Percentiles rank a stretch among this genome's conserved stretches.
These are phyloP conservation scores for Arenicola marina DNA, from an alignment of 2,888 invertebrate genomes.

Conservation along the genomic window DNA sequence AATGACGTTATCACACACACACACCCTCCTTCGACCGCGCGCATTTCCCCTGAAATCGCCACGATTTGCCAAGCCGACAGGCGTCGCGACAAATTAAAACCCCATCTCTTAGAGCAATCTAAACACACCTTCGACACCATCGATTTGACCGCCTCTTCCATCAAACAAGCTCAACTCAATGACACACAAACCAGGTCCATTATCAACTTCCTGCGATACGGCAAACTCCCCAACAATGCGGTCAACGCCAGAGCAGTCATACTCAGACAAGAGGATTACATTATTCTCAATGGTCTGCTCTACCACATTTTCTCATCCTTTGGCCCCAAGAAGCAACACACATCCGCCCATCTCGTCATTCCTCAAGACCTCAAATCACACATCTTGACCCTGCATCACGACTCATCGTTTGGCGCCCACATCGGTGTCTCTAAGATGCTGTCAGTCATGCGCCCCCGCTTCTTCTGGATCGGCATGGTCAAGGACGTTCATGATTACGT, in stretches of 20 bases:
- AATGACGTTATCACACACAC: too few relatives aligned
- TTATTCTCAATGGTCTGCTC: not conserved
- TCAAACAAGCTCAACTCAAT: not conserved
- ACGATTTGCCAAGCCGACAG: too few relatives aligned
- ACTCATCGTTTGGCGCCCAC: not conserved
- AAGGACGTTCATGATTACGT: not conserved
- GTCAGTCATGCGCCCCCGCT: not conserved
- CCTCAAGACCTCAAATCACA: not conserved
- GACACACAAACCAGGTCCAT: not conserved
- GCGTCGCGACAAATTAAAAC: too few relatives aligned
- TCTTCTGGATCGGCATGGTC: not conserved
- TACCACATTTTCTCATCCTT: not conserved
- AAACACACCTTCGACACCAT: not conserved
- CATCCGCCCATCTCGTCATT: not conserved
- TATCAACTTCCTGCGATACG: not conserved
- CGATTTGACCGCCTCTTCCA: not conserved
- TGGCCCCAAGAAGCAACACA: not conserved
- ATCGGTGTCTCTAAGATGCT: not conserved
- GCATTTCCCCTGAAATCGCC: too few relatives aligned
- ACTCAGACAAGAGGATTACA: not conserved
- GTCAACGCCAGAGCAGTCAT: not conserved
- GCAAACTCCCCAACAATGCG: not conserved
- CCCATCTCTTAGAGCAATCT: too few relatives aligned
- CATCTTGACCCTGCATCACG: not conserved
- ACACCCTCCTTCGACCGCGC: too few relatives aligned